Evolutionary conservation across 2,888 invertebrate genomes (phyloP).

Genomic region (Gortyna flavago): DNA sequence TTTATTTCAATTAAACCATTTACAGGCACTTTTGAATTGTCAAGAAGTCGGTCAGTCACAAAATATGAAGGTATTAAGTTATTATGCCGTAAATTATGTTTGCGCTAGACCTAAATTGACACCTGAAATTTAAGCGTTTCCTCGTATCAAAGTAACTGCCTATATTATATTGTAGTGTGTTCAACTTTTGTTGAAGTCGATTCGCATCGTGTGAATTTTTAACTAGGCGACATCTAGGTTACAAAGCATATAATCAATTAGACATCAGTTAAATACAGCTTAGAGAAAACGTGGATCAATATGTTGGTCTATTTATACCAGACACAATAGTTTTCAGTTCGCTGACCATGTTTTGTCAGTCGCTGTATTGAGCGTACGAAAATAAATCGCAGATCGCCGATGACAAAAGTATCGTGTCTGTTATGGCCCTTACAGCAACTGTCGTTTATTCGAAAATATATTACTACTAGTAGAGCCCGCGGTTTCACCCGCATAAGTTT

Average conservation of each 20-base stretch:
- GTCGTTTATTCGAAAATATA: not conserved
- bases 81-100: constrained; percentile 5
- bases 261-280: too few relatives aligned
- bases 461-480: not conserved
- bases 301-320: not conserved
- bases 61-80: too few relatives aligned
- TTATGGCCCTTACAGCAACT: not conserved
- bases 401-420: too few relatives aligned
- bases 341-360: too few relatives aligned
- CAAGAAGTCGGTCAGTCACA: too few relatives aligned
- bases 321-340: not conserved
- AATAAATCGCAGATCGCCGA: too few relatives aligned
- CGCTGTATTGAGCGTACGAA: too few relatives aligned
- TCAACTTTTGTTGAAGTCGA: not conserved
- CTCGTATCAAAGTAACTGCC: not conserved
- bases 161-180: not conserved
- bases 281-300: not conserved
- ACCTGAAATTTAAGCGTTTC: not conserved
- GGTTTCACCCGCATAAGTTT: not conserved
- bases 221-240: not conserved
- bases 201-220: not conserved
- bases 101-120: not conserved
- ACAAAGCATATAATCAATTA: too few relatives aligned
- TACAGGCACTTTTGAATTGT: too few relatives aligned
- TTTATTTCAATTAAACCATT: too few relatives aligned